Evolutionary conservation across 2,797 vertebrate species (phyloP).

Genomic region (Enteromius unitaeniatus): DNA sequence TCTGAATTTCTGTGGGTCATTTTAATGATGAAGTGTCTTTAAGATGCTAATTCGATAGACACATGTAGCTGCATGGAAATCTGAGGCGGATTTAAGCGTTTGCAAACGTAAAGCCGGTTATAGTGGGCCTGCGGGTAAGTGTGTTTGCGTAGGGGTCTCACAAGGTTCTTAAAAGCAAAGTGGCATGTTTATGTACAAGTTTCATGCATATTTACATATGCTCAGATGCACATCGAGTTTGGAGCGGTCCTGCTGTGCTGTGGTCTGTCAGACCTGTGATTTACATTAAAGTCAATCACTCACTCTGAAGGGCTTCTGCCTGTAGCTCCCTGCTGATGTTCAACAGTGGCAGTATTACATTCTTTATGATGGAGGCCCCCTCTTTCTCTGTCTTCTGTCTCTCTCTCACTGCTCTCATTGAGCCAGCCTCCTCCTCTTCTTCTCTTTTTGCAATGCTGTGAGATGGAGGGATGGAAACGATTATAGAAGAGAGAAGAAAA

Average conservation of each 20-base stretch:
- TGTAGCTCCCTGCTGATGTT: slow-evolving; percentile 63
- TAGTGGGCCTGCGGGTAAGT: slow-evolving; percentile 3
- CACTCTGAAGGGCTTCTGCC: slow-evolving; percentile 54
- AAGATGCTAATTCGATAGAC: slow-evolving; percentile 35
- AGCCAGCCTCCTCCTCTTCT: slow-evolving; percentile 64
- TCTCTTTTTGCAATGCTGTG: slow-evolving; percentile 67
- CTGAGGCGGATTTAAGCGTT: neutral
- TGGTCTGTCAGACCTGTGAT: slow-evolving; percentile 60
- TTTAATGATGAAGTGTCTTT: slow-evolving; percentile 43
- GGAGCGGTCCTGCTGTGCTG: slow-evolving; percentile 26
- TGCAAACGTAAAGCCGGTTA: slow-evolving; percentile 20
- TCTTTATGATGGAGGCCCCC: slow-evolving; percentile 63
- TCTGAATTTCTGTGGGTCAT: slow-evolving; percentile 15
- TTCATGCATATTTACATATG: slow-evolving; percentile 44
- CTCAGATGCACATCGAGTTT: slow-evolving; percentile 27
- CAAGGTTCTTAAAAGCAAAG: slow-evolving; percentile 34
- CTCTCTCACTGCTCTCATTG: slow-evolving; percentile 49
- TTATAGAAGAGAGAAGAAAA: slow-evolving; percentile 71
- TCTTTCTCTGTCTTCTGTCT: slow-evolving; percentile 65
- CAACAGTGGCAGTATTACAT: slow-evolving; percentile 73
- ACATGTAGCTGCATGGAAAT: slow-evolving; percentile 40
- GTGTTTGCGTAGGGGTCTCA: slow-evolving; percentile 8
- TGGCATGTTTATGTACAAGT: slow-evolving; percentile 45
- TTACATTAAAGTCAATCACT: slow-evolving; percentile 64
- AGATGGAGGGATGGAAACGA: slow-evolving; percentile 85